Evolutionary conservation across 2,113 vertebrate genomes (phyloP), one percentile per base, ranked within the genome.

Genomic region (Psettodes erumei): DNA sequence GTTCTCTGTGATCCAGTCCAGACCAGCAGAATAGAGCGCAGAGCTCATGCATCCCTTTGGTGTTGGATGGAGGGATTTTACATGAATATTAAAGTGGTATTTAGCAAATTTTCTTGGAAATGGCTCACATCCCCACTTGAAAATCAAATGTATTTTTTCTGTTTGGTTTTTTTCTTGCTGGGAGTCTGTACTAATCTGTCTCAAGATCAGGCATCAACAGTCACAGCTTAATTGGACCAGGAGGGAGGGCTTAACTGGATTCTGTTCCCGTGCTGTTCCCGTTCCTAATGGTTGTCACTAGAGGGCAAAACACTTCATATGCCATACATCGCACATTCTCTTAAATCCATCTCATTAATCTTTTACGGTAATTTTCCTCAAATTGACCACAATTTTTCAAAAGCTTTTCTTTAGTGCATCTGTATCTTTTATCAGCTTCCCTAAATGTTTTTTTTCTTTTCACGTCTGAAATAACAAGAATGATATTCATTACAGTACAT

Each of bases 11-110:
- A 9, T 54, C 47, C 59, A 37, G 67, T 37, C 30, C 54, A 59
- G 16, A 37, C n/a, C 40, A 54, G 38, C 15, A 40, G 38, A 16
- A 16, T 15, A 40, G 12, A 43, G 28, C 35, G 3, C 43, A 21
- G 5, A 55, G 56, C 25, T 47, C 40, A 60, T 43, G 30, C 23
- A 25, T 45, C 68, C 13, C 43, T 60, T 72, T 25, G 19, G 58
- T 21, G 21, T 59, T 50, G 19, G 21, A 33, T 54, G 38, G 11
- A 8, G 21, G 45, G n/a, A 47, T n/a, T 47, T 47, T 55, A n/a
- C 33, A 38, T 61, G 11, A 63, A 64, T 56, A 64, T 70, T 75
- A 64, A 70, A 71, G 19, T 27, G 2, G 5, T 54, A 75, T 58
- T 74, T 48, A 61, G 38, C 37, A 9, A 51, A 53, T 45, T 47